Evolutionary conservation across 1,140 invertebrate species (phyloP), one percentile per base, ranked within the genome.

Genomic region (Microplitis mediator): DNA sequence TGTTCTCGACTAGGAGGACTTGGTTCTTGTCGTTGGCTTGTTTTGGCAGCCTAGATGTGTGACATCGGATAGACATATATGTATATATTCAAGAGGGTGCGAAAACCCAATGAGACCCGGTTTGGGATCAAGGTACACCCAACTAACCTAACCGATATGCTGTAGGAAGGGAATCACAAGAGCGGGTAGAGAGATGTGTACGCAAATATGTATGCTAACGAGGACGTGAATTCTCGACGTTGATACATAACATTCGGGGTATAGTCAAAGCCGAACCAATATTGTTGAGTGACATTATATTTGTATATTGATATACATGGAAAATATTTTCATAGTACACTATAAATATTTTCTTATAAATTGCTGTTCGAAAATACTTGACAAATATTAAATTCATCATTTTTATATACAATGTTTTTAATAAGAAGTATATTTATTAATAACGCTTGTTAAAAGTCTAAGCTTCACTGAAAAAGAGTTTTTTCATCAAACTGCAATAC

Each of bases 11-110:
- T 11, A 45, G 39, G 39, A 45, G 72, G 31, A 34, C 65, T 23
- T 54, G 71, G 74, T 80, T 76, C 76, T 79, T 75, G 74, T 74
- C 73, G 56, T 67, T 34, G 72, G 52, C 54, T 76, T 79, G 75
- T 77, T 79, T 74, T 74, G 36, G 54, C 45, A 71, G 60, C 51
- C 74, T 67, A 72, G 69, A 69, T 73, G 69, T 45, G 39, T 68
- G 45, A 74, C 75, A 67, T 32, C 50, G 58, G 67, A 75, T 70
- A 23, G 23, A 23, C 23, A 23, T 23, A 2, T 23, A 23, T 23
- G 23, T 23, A 23, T 23, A 72, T 69, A 75, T 75, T 72, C 69
- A 32, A 60, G 62, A 58, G 68, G 67, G 67, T 74, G 72, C 51
- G 63, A 65, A 45, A 74, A 64, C 36, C 52, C 56, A 69, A 16